Evolutionary conservation across 2,797 vertebrate species (phyloP).

Genomic region (Mareca strepera): DNA sequence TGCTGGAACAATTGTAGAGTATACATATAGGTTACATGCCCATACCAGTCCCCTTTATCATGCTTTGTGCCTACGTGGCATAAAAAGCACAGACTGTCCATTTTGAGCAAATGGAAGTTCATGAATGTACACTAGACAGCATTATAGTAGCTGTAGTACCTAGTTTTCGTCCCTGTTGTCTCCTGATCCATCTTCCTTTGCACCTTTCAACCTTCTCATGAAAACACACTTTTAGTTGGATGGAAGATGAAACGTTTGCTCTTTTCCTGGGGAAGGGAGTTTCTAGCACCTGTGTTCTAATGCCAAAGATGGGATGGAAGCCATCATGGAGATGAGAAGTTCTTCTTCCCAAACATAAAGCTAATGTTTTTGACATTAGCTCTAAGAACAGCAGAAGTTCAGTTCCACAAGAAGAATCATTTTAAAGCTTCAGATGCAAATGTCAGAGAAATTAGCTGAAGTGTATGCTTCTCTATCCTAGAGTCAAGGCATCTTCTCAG

Average conservation of each 20-base stretch:
- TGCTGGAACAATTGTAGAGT: not conserved
- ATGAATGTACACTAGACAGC: not conserved
- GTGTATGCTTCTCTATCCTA: not conserved
- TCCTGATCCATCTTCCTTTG: not conserved
- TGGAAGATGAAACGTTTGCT: not conserved
- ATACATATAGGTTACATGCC: not conserved
- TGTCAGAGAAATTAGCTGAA: not conserved
- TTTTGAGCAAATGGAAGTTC: not conserved
- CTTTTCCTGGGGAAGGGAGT: not conserved
- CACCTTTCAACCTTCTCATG: not conserved
- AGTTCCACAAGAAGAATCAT: not conserved
- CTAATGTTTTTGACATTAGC: not conserved
- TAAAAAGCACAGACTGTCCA: not conserved
- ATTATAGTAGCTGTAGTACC: not conserved
- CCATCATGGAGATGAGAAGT: not conserved
- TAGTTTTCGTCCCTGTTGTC: not conserved
- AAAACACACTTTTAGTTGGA: not conserved
- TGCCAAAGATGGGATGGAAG: not conserved
- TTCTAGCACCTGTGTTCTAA: not conserved
- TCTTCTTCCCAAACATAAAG: not conserved
- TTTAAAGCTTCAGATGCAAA: not conserved
- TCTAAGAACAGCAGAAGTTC: not conserved
- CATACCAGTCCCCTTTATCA: not conserved
- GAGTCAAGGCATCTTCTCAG: not conserved
- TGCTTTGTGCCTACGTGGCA: not conserved